Conservation (phyloP, 1,140 invertebrate species). For the Armadillidium nasatum region DNA sequence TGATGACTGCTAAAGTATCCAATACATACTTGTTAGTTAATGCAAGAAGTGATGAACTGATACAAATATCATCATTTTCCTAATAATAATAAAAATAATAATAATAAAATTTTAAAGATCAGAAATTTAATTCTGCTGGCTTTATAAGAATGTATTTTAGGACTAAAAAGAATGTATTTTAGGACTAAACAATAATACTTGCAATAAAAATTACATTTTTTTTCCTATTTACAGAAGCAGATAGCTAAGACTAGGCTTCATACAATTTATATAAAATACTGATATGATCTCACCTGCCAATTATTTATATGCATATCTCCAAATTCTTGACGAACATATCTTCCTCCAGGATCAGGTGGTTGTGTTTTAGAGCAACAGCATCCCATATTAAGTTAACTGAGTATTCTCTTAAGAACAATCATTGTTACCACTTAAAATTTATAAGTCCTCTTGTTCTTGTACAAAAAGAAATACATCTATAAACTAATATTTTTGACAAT, state of each 20-base stretch:
- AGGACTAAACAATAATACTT: too few species aligned
- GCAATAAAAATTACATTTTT: too few species aligned
- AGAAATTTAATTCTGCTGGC: not conserved
- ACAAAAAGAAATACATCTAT: too few species aligned
- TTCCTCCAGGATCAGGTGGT: not conserved
- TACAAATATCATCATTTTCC: too few species aligned
- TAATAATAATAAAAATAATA: conserved; percentile 19
- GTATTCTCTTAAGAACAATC: not conserved
- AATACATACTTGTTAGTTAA: conserved; percentile 62
- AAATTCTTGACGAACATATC: not conserved
- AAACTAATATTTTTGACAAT: too few species aligned
- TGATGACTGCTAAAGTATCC: conserved; percentile 71
- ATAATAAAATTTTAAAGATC: not conserved
- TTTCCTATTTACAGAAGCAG: too few species aligned
- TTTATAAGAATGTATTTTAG: not conserved
- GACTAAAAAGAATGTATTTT: not conserved
- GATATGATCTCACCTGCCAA: not conserved
- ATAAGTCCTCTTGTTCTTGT: too few species aligned
- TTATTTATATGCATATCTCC: not conserved
- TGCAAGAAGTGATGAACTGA: conserved; percentile 28
- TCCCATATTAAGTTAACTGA: conserved; percentile 4
- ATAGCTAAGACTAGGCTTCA: not conserved
- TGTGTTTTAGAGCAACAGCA: not conserved
- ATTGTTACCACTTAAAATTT: too few species aligned
- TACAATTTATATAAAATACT: not conserved